phyloP scores from a whole-genome alignment of 2,797 vertebrate species.

The Spondyliosoma cantharus region DNA sequence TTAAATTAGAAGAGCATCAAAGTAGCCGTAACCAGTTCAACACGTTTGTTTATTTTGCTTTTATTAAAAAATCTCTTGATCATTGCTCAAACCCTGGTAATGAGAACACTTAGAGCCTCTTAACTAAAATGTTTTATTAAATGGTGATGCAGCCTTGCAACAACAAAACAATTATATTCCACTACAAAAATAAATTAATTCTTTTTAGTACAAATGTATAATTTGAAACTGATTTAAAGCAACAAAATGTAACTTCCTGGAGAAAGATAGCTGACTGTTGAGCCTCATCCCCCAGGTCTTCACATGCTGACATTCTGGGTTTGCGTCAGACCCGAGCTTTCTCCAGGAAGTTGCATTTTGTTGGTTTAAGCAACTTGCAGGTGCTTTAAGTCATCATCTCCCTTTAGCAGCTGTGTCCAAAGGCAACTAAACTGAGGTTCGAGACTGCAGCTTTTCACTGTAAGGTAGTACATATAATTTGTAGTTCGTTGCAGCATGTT shows the following conservation, averaged over 20 bases:
- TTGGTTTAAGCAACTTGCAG: not conserved
- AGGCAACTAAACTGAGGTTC: not conserved
- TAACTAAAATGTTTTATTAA: constrained; percentile 9
- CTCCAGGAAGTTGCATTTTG: too few relatives aligned
- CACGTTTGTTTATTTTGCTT: constrained; percentile 8
- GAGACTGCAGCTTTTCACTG: not conserved
- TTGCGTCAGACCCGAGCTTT: too few relatives aligned
- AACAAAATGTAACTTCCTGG: too few relatives aligned
- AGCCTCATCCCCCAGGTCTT: too few relatives aligned
- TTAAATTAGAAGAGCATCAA: not conserved
- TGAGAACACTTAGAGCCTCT: not conserved
- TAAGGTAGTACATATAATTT: not conserved
- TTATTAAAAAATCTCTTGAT: not conserved
- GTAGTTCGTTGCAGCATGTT: constrained; percentile 5
- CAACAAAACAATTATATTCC: not conserved
- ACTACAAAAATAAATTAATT: constrained; percentile 5
- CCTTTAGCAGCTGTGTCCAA: not conserved
- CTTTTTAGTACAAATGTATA: not conserved
- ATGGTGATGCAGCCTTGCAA: not conserved
- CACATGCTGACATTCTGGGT: too few relatives aligned
- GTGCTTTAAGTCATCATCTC: not conserved
- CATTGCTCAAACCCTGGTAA: not conserved
- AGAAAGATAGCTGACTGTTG: too few relatives aligned
- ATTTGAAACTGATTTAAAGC: not conserved
- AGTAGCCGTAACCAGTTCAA: not conserved